phyloP scores from a whole-genome alignment of 1,140 invertebrate species.

The Drosophila guanche region DNA sequence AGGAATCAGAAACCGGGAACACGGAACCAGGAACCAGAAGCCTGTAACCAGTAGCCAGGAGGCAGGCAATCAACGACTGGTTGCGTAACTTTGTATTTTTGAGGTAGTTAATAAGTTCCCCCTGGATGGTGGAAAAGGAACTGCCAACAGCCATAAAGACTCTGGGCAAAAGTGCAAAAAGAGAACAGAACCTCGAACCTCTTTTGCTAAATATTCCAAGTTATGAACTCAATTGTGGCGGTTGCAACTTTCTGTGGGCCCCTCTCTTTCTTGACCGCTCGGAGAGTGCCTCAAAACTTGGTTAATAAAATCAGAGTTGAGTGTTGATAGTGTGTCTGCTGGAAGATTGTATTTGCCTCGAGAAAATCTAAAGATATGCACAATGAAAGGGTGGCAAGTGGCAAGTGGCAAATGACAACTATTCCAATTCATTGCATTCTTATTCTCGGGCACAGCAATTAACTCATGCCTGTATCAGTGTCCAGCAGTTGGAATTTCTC shows the following conservation, averaged over 20 bases:
- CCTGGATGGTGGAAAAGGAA: constrained; percentile 3
- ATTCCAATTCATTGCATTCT: constrained; percentile 5
- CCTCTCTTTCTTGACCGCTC: constrained; percentile 1
- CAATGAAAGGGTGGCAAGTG: constrained; percentile 5
- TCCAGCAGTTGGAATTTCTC: too few species aligned
- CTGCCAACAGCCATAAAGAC: constrained; percentile 27
- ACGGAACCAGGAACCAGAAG: too few species aligned
- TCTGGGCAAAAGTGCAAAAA: constrained; percentile 22
- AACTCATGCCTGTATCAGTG: background rate
- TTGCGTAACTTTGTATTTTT: constrained; percentile 68
- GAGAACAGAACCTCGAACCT: background rate
- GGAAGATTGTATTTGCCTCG: too few species aligned
- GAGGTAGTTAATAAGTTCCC: constrained; percentile 65
- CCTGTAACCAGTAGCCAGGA: constrained; percentile 1
- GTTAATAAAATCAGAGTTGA: constrained; percentile 54
- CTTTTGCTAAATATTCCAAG: constrained; percentile 46
- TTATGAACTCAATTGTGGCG: constrained; percentile 43
- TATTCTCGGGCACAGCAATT: constrained; percentile 25
- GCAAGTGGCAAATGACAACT: constrained; percentile 32
- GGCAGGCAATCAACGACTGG: constrained; percentile 44
- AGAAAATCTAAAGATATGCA: background rate
- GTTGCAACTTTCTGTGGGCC: background rate
- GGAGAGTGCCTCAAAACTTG: constrained; percentile 45
- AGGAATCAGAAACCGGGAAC: too few species aligned
- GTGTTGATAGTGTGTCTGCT: constrained; percentile 38